Base-by-base conservation (phyloP, 2,888 invertebrate genomes). In the Nowickia ferox region DNA sequence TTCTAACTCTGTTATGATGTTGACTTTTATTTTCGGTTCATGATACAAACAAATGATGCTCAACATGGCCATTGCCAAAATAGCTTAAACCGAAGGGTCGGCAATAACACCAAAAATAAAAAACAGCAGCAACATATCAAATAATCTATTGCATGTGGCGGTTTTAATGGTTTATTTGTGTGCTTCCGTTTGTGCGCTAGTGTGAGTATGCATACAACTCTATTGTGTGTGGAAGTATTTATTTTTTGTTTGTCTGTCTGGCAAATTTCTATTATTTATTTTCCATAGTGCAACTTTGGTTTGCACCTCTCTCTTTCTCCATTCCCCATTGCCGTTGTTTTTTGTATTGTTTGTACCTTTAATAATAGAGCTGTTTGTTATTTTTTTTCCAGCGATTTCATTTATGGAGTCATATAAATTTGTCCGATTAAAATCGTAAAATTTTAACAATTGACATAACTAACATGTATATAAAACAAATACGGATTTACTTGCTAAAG, bases 361-460 rank as follows among this genome's bases (percentile, higher is more conserved):
- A 69, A 66, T 71, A 71, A 46, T 69, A 8, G 59, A 53, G 63
- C 66, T 84, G 69, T 65, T 76, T 75, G 51, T n/a, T 44, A 44
- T 22, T 66, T 57, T 76, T 38, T 53, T 65, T 61, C 61, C n/a
- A 19, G 4, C 11, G 48, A 17, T 74, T 78, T 85, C 46, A 65
- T 48, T 38, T 44, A 57, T 55, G 65, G 78, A 83, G 44, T 82
- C 86, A 79, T 83, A 86, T 83, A 83, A 83, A 83, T 86, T 86
- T 86, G 83, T 86, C 79, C 71, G 79, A 86, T 75, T 79, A 79
- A 79, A 82, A 85, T 82, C 78, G 79, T 76, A 75, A 79, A 79
- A 86, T 79, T 65, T 68, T 72, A 72, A 77, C 76, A 84, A 81
- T 80, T 80, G 65, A 6, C 66, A 63, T 40, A 76, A 82, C 53